Conservation (phyloP, 2,888 invertebrate genomes). For the Ochlodes sylvanus region DNA sequence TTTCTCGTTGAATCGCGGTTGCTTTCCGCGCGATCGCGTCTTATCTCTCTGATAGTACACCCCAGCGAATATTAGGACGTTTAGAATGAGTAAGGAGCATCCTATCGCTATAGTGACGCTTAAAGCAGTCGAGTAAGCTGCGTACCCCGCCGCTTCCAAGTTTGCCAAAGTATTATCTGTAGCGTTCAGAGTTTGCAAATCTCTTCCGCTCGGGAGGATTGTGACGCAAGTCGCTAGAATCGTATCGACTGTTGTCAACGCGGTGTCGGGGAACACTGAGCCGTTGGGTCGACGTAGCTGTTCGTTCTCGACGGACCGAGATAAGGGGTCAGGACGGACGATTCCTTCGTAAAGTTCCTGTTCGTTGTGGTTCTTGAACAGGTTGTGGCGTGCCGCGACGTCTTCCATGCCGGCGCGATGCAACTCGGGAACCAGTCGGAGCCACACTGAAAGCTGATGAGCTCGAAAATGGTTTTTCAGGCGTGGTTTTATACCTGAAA, state of each 20-base stretch:
- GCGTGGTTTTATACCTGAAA: constrained; percentile 94
- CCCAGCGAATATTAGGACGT: constrained; percentile 93
- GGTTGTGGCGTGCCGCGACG: constrained; percentile 93
- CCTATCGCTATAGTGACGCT: constrained; percentile 93
- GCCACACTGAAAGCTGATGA: constrained; percentile 97
- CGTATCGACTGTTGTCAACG: constrained; percentile 88
- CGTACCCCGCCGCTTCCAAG: constrained; percentile 91
- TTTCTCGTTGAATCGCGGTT: constrained; percentile 88
- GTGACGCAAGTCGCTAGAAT: constrained; percentile 90
- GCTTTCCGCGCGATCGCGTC: constrained; percentile 89
- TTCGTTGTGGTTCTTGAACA: constrained; percentile 95
- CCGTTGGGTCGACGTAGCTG: constrained; percentile 83
- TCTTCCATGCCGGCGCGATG: constrained; percentile 96
- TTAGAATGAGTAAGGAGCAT: constrained; percentile 91
- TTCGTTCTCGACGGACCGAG: constrained; percentile 86
- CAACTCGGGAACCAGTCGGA: constrained; percentile 95
- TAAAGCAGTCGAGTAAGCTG: constrained; percentile 90
- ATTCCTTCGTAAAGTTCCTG: constrained; percentile 95
- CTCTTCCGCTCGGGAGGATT: constrained; percentile 83
- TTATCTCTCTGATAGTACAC: constrained; percentile 93
- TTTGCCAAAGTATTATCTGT: constrained; percentile 91
- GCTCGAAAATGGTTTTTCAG: constrained; percentile 97
- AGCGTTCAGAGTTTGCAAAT: constrained; percentile 77
- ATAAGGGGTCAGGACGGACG: constrained; percentile 93
- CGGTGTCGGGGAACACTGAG: constrained; percentile 83